A percentile compares a stretch with the other conserved stretches of the same genome.
These are phyloP conservation scores for Alectoris magna DNA, from an alignment of 2,797 vertebrate genomes.

Conservation along the genomic window DNA sequence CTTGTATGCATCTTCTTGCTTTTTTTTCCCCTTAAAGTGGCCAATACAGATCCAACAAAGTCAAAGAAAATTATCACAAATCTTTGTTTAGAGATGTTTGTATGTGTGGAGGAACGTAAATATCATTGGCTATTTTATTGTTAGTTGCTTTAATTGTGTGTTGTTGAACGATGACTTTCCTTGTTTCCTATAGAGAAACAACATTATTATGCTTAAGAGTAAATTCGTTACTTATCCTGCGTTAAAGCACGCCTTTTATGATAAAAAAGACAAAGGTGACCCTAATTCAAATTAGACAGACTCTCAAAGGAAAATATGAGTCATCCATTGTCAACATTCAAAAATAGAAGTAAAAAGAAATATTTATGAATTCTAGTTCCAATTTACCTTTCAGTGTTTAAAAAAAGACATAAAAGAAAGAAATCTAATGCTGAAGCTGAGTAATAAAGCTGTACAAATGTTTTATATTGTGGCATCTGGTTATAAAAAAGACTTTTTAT, in stretches of 20 bases:
- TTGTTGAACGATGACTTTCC: background rate
- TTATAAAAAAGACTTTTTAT: background rate
- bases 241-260: background rate
- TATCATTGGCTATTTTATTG: background rate
- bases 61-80: background rate
- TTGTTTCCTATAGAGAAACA: background rate
- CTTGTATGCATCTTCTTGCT: background rate
- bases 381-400: background rate
- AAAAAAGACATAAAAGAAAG: background rate
- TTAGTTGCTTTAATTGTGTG: background rate
- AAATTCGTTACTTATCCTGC: background rate
- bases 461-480: background rate
- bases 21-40: accelerated
- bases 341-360: background rate
- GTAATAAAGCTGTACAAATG: background rate
- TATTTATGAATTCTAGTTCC: background rate
- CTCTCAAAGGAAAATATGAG: background rate
- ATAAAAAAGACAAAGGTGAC: background rate
- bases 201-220: background rate
- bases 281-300: background rate
- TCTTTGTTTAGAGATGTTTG: background rate
- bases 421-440: background rate
- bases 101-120: background rate
- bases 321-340: background rate
- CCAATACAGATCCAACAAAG: background rate